phyloP scores from a whole-genome alignment of 2,888 invertebrate species.

The Diarsia mendica region DNA sequence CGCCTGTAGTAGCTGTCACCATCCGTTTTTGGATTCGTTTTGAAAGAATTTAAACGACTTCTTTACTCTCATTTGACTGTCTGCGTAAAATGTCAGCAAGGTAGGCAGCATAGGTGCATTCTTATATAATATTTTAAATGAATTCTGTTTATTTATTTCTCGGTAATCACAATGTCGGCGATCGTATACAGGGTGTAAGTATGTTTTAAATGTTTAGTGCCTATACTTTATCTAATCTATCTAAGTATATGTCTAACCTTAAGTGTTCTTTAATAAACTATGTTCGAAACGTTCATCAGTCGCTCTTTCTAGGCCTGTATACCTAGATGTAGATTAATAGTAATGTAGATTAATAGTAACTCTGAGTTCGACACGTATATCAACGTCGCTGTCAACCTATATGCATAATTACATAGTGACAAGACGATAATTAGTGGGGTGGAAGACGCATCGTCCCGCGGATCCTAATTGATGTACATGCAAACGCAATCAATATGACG shows the following conservation, averaged over 20 bases:
- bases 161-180: conserved; percentile 48
- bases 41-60: neutral
- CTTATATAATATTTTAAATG: neutral
- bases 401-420: conserved; percentile 84
- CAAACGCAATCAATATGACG: conserved; percentile 89
- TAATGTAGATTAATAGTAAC: conserved; percentile 58
- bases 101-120: neutral
- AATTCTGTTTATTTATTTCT: conserved; percentile 39
- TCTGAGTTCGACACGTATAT: conserved; percentile 71
- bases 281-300: conserved; percentile 7
- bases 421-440: conserved; percentile 86
- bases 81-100: neutral
- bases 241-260: neutral
- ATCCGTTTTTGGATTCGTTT: neutral
- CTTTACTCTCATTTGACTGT: neutral
- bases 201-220: conserved; percentile 29
- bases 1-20: neutral
- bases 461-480: conserved; percentile 89
- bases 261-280: conserved; percentile 2
- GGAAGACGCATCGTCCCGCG: conserved; percentile 87
- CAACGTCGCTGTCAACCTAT: conserved; percentile 80
- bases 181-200: conserved; percentile 78
- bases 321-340: conserved; percentile 59
- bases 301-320: conserved; percentile 27
- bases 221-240: too few species aligned